Conservation (phyloP, 2,113 vertebrate genomes). For the Crocuta crocuta region DNA sequence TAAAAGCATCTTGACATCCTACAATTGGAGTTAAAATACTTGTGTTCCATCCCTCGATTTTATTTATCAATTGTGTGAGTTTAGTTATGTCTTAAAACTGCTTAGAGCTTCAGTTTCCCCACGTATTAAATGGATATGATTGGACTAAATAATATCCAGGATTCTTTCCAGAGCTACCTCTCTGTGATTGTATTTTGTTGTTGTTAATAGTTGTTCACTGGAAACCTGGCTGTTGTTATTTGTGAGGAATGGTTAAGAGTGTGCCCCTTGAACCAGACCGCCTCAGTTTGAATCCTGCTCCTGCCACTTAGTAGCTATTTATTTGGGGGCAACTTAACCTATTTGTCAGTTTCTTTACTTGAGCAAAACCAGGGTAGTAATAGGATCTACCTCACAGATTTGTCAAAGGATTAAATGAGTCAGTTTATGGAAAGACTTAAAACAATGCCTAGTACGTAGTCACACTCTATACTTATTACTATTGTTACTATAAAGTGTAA, state of each 20-base stretch:
- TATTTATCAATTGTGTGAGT: neutral
- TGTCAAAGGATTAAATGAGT: neutral
- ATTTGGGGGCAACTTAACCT: neutral
- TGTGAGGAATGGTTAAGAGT: neutral
- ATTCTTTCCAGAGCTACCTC: neutral
- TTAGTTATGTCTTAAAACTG: neutral
- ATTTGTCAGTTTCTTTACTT: neutral
- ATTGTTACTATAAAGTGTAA: neutral
- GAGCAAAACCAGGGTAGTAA: neutral
- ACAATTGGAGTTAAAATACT: neutral
- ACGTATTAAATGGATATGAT: neutral
- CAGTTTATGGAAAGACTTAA: neutral
- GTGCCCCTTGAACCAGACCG: neutral
- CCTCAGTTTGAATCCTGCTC: neutral
- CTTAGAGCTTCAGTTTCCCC: neutral
- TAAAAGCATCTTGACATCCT: neutral
- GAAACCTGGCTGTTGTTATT: neutral
- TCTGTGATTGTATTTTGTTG: neutral
- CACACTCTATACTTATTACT: neutral
- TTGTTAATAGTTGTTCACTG: no score
- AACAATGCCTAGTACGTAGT: neutral
- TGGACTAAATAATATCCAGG: neutral
- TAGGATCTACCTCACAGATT: neutral
- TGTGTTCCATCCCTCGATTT: neutral
- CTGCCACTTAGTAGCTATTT: neutral